Conservation (phyloP, 2,888 invertebrate genomes). For the Abrostola triplasia region DNA sequence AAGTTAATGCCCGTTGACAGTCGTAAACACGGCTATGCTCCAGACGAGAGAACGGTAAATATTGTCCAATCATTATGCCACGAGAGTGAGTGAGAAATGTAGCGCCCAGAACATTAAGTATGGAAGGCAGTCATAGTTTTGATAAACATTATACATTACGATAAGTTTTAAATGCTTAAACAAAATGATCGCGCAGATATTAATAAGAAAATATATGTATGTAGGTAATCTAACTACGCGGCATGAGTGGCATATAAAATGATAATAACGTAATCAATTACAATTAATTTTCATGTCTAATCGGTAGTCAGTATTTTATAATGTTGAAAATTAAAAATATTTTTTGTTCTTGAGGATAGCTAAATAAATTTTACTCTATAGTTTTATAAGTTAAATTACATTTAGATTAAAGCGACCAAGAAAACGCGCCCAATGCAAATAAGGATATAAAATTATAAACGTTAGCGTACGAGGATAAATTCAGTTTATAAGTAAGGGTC, state of each 20-base stretch:
- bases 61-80: conserved; percentile 30
- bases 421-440: neutral
- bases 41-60: conserved; percentile 26
- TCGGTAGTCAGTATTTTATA: no score
- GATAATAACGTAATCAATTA: no score
- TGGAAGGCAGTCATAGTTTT: conserved; percentile 2
- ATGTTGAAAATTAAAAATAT: no score
- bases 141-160: neutral
- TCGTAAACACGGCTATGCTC: conserved; percentile 35
- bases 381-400: neutral
- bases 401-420: neutral
- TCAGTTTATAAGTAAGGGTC: neutral
- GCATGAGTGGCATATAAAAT: no score
- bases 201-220: no score
- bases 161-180: no score
- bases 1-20: conserved; percentile 39
- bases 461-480: neutral
- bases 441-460: neutral
- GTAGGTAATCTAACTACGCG: no score
- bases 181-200: no score
- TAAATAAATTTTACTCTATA: no score
- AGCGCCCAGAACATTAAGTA: conserved; percentile 6
- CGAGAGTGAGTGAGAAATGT: conserved; percentile 6
- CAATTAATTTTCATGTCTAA: no score
- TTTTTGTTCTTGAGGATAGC: no score